phyloP scores from a whole-genome alignment of 2,797 vertebrate genomes.

The Paguma larvata region DNA sequence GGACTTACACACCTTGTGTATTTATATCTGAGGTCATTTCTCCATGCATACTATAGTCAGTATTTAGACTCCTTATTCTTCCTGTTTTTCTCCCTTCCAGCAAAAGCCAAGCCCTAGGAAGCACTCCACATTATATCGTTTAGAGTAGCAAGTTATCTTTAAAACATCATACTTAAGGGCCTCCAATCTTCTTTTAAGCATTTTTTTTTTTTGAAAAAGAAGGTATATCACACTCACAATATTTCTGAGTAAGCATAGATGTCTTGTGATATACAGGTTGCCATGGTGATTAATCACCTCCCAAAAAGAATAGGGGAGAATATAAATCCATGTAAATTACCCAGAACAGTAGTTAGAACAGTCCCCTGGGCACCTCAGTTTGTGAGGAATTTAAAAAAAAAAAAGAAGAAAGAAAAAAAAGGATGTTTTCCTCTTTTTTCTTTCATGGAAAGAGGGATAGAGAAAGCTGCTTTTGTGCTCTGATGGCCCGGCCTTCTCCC shows the following conservation, averaged over 20 bases:
- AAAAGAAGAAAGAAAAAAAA: not conserved
- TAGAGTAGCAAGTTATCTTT: conserved; percentile 76
- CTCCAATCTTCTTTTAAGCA: conserved; percentile 68
- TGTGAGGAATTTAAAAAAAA: conserved; percentile 75
- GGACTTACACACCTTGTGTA: not conserved
- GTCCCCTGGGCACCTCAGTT: conserved; percentile 66
- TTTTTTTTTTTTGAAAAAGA: conserved; percentile 65
- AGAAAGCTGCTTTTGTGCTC: conserved; percentile 62
- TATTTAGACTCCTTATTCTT: not conserved
- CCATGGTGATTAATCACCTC: conserved; percentile 85
- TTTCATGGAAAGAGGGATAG: conserved; percentile 39
- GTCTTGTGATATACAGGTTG: conserved; percentile 81
- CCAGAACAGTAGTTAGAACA: conserved; percentile 78
- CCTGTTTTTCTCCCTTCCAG: not conserved
- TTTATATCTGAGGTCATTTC: conserved; percentile 38
- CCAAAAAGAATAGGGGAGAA: conserved; percentile 76
- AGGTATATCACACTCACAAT: conserved; percentile 65
- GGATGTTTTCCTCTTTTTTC: not conserved
- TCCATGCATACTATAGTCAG: not conserved
- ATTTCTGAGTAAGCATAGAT: conserved; percentile 76
- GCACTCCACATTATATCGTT: conserved; percentile 11
- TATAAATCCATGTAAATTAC: conserved; percentile 83
- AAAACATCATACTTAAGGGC: conserved; percentile 59
- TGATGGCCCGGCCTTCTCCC: conserved; percentile 38
- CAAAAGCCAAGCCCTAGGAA: not conserved